phyloP scores from a whole-genome alignment of 2,888 invertebrate genomes.

The Cephus rjabovi region DNA sequence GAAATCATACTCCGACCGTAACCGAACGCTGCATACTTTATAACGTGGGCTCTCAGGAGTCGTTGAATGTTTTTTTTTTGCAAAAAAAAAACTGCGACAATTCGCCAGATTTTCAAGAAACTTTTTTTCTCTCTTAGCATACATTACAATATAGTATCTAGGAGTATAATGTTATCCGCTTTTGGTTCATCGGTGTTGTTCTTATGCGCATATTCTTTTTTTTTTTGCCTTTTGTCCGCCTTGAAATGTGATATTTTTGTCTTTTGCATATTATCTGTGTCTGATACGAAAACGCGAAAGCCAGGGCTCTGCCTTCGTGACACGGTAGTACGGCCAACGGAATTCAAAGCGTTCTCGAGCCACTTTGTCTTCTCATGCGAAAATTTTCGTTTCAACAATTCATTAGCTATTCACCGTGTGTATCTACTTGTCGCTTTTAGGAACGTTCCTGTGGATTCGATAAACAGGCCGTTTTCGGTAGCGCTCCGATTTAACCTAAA shows the following conservation, averaged over 20 bases:
- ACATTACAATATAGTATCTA: not conserved
- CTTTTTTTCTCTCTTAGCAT: not conserved
- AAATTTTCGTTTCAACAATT: not conserved
- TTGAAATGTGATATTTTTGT: not conserved
- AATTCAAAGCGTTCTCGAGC: not conserved
- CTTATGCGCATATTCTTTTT: constrained; percentile 1
- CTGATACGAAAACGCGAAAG: not conserved
- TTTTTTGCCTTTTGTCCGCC: not conserved
- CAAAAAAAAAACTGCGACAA: no score
- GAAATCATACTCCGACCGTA: not conserved
- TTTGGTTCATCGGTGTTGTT: not conserved
- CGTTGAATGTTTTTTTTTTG: not conserved
- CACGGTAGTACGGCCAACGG: not conserved
- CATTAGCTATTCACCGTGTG: not conserved
- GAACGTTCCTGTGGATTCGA: not conserved
- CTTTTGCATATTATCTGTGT: not conserved
- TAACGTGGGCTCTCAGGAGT: not conserved
- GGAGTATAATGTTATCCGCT: not conserved
- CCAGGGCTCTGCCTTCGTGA: not conserved
- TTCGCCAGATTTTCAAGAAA: not conserved
- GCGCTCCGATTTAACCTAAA: not conserved
- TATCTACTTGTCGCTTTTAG: not conserved
- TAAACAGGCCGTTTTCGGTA: not conserved
- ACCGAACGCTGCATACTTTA: not conserved
- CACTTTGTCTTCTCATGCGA: not conserved